These are phyloP conservation scores for Bombus turneri DNA, from an alignment of 1,140 invertebrate species.

Conservation along the genomic window DNA sequence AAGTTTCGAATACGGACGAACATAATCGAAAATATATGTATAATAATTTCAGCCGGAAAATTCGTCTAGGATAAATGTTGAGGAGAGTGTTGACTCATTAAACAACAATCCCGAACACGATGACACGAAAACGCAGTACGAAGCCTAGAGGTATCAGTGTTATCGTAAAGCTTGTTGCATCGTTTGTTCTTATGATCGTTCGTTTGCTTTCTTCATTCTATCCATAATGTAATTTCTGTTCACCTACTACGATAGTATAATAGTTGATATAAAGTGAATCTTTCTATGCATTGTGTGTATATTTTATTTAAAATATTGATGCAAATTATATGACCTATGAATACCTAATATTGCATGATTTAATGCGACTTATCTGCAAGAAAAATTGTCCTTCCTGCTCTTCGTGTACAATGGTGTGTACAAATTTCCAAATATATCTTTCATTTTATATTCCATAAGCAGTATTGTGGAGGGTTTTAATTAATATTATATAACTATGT, in stretches of 20 bases:
- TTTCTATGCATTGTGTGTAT: background rate
- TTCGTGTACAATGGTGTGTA: background rate
- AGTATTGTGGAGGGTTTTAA: background rate
- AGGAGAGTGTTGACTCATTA: conserved; percentile 78
- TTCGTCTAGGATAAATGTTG: conserved; percentile 75
- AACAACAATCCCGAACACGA: conserved; percentile 74
- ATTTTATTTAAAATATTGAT: background rate
- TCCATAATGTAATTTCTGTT: background rate
- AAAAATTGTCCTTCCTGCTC: background rate
- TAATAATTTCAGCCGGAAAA: conserved; percentile 78
- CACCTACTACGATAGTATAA: background rate
- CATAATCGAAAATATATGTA: conserved; percentile 33
- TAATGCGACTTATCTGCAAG: background rate
- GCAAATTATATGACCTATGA: background rate
- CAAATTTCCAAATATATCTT: no score
- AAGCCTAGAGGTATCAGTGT: conserved; percentile 75
- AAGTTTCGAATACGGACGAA: background rate
- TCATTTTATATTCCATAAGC: background rate
- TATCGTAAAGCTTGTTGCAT: conserved; percentile 43
- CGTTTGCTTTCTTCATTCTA: background rate
- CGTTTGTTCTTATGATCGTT: background rate
- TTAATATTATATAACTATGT: background rate
- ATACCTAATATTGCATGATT: conserved; percentile 5
- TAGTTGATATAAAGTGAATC: background rate
- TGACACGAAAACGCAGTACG: conserved; percentile 70